Conservation (phyloP, 2,797 vertebrate genomes). For the Leucoraja ocellata region DNA sequence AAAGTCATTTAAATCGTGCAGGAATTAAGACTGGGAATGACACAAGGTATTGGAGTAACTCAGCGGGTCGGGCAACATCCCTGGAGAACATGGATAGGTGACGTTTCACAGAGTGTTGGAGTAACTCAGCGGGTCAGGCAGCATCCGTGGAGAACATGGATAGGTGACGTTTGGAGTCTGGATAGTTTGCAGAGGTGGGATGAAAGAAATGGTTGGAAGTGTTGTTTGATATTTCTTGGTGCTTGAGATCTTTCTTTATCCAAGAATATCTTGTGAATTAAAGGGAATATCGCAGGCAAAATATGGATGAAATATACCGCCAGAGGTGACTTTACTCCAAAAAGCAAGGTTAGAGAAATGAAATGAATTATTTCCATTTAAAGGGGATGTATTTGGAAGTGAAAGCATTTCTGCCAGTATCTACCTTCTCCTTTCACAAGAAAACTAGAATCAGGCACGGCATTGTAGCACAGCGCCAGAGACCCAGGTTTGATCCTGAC, state of each 20-base stretch:
- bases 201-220: too few species aligned
- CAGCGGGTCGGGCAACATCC: too few species aligned
- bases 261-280: neutral
- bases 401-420: neutral
- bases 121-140: too few species aligned
- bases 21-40: neutral
- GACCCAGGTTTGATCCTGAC: too few species aligned
- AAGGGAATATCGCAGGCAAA: neutral
- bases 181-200: too few species aligned
- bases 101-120: too few species aligned
- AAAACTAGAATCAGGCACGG: neutral
- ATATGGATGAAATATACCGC: neutral
- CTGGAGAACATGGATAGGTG: too few species aligned
- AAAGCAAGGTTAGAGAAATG: neutral
- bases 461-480: too few species aligned
- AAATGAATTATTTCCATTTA: neutral
- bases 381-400: neutral
- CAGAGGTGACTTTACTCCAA: neutral
- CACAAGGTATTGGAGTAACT: too few species aligned
- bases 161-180: too few species aligned
- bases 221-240: neutral
- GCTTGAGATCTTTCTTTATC: neutral
- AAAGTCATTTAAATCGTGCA: neutral
- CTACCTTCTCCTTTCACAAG: neutral
- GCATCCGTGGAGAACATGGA: too few species aligned